A percentile compares a stretch with the other conserved stretches of the same genome.
Conservation (phyloP, 2,113 vertebrate genomes). For the Platanista minor region DNA sequence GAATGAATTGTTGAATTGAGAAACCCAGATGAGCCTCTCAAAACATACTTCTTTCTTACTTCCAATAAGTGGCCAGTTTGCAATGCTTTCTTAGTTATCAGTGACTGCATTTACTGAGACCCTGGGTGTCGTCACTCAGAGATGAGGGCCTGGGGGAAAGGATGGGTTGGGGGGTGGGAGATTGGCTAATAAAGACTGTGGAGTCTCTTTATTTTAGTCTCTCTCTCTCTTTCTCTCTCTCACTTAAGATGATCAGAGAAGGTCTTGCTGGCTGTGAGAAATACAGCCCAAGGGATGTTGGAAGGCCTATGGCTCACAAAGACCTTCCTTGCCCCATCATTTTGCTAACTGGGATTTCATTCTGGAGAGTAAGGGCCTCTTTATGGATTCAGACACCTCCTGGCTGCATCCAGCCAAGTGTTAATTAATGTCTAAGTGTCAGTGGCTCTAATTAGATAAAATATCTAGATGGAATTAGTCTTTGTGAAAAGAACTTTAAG, state of each 20-base stretch:
- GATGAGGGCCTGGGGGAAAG: background rate
- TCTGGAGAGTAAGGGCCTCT: background rate
- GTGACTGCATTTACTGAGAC: background rate
- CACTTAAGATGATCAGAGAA: background rate
- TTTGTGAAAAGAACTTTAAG: background rate
- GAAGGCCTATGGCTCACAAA: background rate
- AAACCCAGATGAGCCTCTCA: background rate
- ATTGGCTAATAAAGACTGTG: background rate
- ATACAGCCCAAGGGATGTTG: background rate
- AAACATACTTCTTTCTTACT: background rate
- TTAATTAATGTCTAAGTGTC: background rate
- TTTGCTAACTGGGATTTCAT: background rate
- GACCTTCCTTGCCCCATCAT: background rate
- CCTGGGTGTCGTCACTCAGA: background rate
- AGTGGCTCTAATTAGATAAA: background rate
- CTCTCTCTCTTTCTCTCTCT: background rate
- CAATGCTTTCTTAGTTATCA: background rate
- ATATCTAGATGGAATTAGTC: background rate
- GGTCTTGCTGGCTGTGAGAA: background rate
- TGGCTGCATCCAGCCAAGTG: background rate
- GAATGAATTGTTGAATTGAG: constrained; percentile 17
- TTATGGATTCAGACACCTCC: background rate
- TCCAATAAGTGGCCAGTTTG: background rate
- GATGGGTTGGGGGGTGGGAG: background rate
- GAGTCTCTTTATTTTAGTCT: background rate